Evolutionary conservation across 2,888 invertebrate genomes (phyloP), one percentile per base, ranked within the genome.

Genomic region (Oscheius sp.): DNA sequence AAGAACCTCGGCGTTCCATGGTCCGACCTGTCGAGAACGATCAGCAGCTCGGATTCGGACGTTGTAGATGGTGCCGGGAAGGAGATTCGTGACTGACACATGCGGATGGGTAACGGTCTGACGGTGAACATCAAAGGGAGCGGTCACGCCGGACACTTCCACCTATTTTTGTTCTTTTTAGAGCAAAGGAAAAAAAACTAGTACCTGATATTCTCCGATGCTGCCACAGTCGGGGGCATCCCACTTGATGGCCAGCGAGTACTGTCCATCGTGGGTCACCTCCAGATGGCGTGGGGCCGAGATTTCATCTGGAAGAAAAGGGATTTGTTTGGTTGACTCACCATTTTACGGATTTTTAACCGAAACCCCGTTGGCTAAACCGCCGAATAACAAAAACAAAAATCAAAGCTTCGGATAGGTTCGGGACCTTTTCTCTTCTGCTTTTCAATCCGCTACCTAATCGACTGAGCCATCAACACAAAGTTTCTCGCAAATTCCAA

Each of bases 171-270:
- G 2, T 10, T 60, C 0, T 60, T 33, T 11, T 58, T 33, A 7
- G 35, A 60, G 5, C 13, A 3, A 42, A 42, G 10, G 11, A 60
- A 11, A 11, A 13, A n/a, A 32, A 58, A 11, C 32, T 5, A 21
- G 10, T 48, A 79, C 81, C 75, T 84, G 81, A 75, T 88, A 89
- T 62, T 87, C 87, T 68, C 86, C 87, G 53, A 89, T 83, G 35
- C 82, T 81, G 2, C 89, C 89, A 76, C 89, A 89, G 70, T 89
- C 88, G 7, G 89, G 89, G 42, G 83, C 81, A 51, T 87, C 86
- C 89, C 89, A 89, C 37, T 81, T 79, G 74, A 89, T 79, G 10
- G 86, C 86, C 48, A 89, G 75, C 35, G 88, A 86, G 78, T 79
- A 87, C 70, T 85, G 84, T 37, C 85, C 84, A 2, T 76, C 75